Evolutionary conservation across 2,797 vertebrate species (phyloP).

Genomic region (Sebastolobus alascanus): DNA sequence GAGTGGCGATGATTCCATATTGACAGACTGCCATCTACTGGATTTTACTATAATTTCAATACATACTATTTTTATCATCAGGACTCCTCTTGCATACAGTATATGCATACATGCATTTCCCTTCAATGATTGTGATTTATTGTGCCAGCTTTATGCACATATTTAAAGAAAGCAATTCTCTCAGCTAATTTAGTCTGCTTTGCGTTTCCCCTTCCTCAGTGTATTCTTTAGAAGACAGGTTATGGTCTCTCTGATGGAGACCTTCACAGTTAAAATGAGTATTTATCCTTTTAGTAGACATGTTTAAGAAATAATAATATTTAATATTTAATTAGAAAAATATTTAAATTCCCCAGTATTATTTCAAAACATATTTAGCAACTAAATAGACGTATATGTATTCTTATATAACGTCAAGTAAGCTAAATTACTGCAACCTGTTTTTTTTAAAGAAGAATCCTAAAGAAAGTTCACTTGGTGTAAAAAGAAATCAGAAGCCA

Average conservation of each 20-base stretch:
- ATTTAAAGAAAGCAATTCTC: background rate
- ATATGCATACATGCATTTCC: background rate
- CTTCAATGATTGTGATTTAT: background rate
- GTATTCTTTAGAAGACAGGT: background rate
- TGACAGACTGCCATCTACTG: conserved; percentile 83
- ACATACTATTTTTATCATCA: background rate
- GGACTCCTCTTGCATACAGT: background rate
- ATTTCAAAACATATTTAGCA: background rate
- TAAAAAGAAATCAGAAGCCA: background rate
- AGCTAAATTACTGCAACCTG: background rate
- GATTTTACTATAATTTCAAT: conserved; percentile 49
- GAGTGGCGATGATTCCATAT: conserved; percentile 40
- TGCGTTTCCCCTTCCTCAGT: background rate
- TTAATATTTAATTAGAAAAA: background rate
- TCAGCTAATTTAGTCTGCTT: background rate
- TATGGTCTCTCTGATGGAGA: background rate
- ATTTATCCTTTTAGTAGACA: background rate
- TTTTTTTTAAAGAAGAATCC: background rate
- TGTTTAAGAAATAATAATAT: background rate
- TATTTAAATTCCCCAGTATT: background rate
- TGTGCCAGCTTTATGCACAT: background rate
- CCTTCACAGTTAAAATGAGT: background rate
- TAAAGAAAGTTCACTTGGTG: accelerated
- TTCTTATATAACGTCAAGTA: accelerated
- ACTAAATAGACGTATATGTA: background rate